Conservation (phyloP, 2,113 vertebrate species). For the Mola mola region DNA sequence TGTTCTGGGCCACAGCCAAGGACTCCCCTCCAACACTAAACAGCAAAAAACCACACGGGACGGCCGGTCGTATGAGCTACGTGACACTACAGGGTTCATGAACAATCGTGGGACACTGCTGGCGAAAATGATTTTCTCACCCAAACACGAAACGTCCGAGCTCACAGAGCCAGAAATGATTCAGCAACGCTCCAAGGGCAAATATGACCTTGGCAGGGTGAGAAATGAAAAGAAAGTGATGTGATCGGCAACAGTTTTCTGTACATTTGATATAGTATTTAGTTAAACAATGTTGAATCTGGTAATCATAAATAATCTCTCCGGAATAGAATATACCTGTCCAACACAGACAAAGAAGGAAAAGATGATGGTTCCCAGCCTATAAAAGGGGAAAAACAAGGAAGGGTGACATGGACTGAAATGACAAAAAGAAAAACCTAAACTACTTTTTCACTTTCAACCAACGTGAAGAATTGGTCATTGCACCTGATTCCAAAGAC, state of each 20-base stretch:
- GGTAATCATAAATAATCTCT: too few relatives aligned
- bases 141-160: conserved; percentile 94
- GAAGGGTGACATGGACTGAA: not conserved
- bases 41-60: conserved; percentile 10
- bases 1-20: conserved; percentile 97
- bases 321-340: conserved; percentile 90
- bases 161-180: conserved; percentile 93
- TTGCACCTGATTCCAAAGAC: conserved; percentile 94
- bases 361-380: conserved; percentile 94
- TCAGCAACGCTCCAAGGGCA: conserved; percentile 87
- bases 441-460: not conserved
- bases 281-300: too few relatives aligned
- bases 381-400: conserved; percentile 53
- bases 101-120: not conserved
- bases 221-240: not conserved
- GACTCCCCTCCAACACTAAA: conserved; percentile 94
- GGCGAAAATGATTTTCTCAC: conserved; percentile 78
- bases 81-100: not conserved
- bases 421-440: not conserved
- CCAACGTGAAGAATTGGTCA: conserved; percentile 6
- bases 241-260: not conserved
- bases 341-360: conserved; percentile 91
- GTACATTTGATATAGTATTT: too few relatives aligned
- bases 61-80: not conserved
- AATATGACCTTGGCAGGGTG: conserved; percentile 85